A percentile compares a stretch with the other conserved stretches of the same genome.
These are phyloP conservation scores for Meriones psammophilus DNA, from an alignment of 2,797 vertebrate species.

Conservation along the genomic window DNA sequence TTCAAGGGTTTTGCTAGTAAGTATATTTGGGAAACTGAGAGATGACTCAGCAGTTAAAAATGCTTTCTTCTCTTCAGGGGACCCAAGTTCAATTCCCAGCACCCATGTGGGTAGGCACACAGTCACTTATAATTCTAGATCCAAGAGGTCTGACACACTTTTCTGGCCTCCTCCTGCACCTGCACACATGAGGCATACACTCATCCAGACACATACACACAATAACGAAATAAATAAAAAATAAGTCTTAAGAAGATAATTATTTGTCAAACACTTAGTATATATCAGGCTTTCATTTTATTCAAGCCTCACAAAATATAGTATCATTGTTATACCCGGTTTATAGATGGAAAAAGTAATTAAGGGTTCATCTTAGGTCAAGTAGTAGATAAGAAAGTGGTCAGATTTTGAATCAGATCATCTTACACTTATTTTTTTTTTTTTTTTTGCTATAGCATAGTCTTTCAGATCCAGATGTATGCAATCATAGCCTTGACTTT, in stretches of 20 bases:
- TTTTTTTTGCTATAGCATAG: background rate
- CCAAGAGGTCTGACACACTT: background rate
- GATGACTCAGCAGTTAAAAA: background rate
- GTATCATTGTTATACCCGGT: background rate
- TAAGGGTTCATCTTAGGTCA: background rate
- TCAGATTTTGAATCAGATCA: background rate
- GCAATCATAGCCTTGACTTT: background rate
- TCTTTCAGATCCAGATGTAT: background rate
- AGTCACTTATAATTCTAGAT: background rate
- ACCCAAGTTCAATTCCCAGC: background rate
- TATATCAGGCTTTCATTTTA: background rate
- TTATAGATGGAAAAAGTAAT: background rate
- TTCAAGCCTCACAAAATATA: background rate
- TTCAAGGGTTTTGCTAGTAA: background rate
- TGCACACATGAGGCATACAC: background rate
- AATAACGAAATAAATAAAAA: background rate
- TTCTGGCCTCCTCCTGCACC: background rate
- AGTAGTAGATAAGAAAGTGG: background rate
- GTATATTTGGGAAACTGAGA: background rate
- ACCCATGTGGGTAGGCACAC: background rate
- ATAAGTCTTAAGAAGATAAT: background rate
- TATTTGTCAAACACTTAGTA: conserved; percentile 2
- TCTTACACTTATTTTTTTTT: background rate
- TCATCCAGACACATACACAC: background rate
- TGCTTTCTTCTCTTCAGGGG: background rate